phyloP scores from a whole-genome alignment of 2,888 invertebrate genomes.

The Pedicia rivosa region DNA sequence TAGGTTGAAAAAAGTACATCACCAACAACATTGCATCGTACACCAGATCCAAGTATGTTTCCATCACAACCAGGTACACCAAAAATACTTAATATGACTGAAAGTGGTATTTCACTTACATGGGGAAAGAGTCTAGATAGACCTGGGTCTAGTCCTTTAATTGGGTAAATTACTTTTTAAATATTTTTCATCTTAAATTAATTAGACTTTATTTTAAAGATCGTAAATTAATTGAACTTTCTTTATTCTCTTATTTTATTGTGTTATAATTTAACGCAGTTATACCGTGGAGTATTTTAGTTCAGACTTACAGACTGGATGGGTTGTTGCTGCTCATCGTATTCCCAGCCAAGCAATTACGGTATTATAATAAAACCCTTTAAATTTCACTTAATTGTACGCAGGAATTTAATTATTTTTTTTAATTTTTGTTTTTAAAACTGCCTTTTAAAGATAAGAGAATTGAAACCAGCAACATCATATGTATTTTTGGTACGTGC shows the following conservation, averaged over 20 bases:
- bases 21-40: conserved; percentile 45
- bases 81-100: conserved; percentile 48
- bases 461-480: conserved; percentile 59
- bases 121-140: conserved; percentile 44
- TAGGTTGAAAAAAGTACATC: conserved; percentile 31
- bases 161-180: conserved; percentile 29
- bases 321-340: conserved; percentile 52
- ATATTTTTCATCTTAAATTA: background rate
- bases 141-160: conserved; percentile 28
- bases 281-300: conserved; percentile 66
- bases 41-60: conserved; percentile 51
- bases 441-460: conserved; percentile 35
- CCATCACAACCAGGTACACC: conserved; percentile 61
- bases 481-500: conserved; percentile 78
- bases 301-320: conserved; percentile 60
- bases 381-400: conserved; percentile 9
- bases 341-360: conserved; percentile 52
- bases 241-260: conserved; percentile 15
- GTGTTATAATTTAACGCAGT: too few species aligned
- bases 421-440: conserved; percentile 7
- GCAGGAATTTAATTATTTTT: conserved; percentile 3
- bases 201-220: background rate
- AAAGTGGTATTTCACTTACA: conserved; percentile 41
- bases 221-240: too few species aligned
- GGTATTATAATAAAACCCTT: conserved; percentile 28